phyloP scores from a whole-genome alignment of 2,888 invertebrate genomes.

The Tiphia femorata region DNA sequence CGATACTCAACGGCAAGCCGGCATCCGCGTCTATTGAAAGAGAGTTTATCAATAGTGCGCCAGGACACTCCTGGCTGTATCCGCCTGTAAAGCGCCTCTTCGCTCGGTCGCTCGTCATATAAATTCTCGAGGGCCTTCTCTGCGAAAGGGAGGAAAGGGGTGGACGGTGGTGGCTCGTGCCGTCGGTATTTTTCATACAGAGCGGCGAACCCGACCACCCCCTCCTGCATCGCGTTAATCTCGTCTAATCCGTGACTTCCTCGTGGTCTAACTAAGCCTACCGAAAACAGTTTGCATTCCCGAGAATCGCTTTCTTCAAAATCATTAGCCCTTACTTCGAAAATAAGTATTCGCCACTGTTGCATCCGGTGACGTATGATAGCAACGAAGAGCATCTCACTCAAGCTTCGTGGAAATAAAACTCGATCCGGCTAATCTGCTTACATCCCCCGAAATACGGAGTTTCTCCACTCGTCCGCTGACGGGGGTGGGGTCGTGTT shows the following conservation, averaged over 20 bases:
- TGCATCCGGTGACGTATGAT: background rate
- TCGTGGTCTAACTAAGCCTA: background rate
- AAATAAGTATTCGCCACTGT: conserved; percentile 8
- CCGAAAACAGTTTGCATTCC: too few species aligned
- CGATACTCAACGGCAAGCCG: conserved; percentile 45
- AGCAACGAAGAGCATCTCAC: background rate
- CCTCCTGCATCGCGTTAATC: background rate
- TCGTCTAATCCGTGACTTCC: background rate
- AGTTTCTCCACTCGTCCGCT: background rate
- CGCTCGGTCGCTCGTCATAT: conserved; percentile 23
- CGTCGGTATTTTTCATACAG: background rate
- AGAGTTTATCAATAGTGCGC: conserved; percentile 54
- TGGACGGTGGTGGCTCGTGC: background rate
- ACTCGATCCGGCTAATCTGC: background rate
- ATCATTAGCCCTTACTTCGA: too few species aligned
- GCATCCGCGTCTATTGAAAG: conserved; percentile 45
- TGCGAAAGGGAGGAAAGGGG: too few species aligned
- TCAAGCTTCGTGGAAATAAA: background rate
- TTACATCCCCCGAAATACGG: background rate
- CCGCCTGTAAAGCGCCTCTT: conserved; percentile 38
- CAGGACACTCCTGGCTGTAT: conserved; percentile 42
- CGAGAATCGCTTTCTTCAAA: too few species aligned
- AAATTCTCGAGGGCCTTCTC: conserved; percentile 18
- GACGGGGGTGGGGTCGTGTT: too few species aligned
- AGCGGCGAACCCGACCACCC: background rate